A percentile compares a stretch with the other conserved stretches of the same genome.
These are phyloP conservation scores for Noctua janthe DNA, from an alignment of 2,888 invertebrate species.

Conservation along the genomic window DNA sequence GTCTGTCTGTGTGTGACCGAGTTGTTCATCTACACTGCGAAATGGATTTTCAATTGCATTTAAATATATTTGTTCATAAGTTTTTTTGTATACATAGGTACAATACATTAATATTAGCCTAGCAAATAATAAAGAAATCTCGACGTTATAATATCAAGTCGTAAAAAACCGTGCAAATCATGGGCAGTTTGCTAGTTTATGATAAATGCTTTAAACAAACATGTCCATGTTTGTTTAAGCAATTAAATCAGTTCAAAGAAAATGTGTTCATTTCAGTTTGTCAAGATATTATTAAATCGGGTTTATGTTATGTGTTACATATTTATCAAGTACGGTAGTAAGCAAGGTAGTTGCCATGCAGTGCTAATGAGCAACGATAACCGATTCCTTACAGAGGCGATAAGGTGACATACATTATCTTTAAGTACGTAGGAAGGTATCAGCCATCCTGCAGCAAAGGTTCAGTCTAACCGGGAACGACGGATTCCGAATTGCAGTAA, in stretches of 20 bases:
- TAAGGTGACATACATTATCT: constrained; percentile 31
- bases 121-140: neutral
- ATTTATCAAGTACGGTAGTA: neutral
- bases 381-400: constrained; percentile 5
- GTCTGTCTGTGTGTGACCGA: neutral
- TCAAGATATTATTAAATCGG: neutral
- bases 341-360: neutral
- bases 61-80: neutral
- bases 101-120: neutral
- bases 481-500: neutral
- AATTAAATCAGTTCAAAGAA: neutral
- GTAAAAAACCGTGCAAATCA: neutral
- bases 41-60: neutral
- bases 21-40: neutral
- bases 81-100: neutral
- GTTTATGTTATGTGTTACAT: neutral
- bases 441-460: no score
- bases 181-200: neutral
- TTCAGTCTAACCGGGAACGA: neutral
- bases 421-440: neutral
- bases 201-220: neutral
- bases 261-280: accelerated
- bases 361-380: constrained; percentile 3
- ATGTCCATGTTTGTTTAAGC: neutral
- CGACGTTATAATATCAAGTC: neutral